Base-by-base conservation (phyloP, 1,140 invertebrate genomes). In the Heliothis subflexa region DNA sequence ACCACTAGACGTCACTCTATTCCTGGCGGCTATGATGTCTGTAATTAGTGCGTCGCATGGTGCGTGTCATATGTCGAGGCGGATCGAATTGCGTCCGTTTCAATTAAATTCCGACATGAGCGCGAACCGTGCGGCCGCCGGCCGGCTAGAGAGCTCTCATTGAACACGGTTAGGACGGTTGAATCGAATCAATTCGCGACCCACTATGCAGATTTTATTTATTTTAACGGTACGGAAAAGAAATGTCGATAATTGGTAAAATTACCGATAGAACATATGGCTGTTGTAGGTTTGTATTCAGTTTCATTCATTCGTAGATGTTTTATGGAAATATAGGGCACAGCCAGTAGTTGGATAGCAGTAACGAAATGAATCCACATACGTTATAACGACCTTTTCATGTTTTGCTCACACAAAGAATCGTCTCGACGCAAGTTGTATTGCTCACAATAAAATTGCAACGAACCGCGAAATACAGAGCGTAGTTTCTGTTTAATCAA, bases 91-190 rank as follows among this genome's bases (percentile, higher is more conserved):
- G 84, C 85, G 89, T 86, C 85, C 84, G 81, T 91, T 91, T 89
- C 89, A 91, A 92, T 92, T 92, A 89, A 91, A 90, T 88, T 84
- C 78, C 78, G 84, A 87, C 83, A 85, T 84, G 85, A 78, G 82
- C 70, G 70, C 71, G 78, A 54, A 62, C 78, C 81, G 79, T 83
- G 86, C 72, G 18, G 57, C 62, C 16, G 62, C 62, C 62, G 12
- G 33, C 61, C 49, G 82, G 84, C 82, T 85, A 49, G 81, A 89
- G 85, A 80, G 85, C 84, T 85, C 85, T 88, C 86, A 86, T 84
- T 81, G 79, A 85, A 84, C 81, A 80, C 81, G 84, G 81, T 76
- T 85, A 82, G 78, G 81, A 74, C 71, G 50, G 73, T 70, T 78
- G 70, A 87, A 88, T 86, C 79, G 84, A 88, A 87, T 86, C 84